Evolutionary conservation across 2,113 vertebrate genomes (phyloP).

Genomic region (Zapus hudsonius): DNA sequence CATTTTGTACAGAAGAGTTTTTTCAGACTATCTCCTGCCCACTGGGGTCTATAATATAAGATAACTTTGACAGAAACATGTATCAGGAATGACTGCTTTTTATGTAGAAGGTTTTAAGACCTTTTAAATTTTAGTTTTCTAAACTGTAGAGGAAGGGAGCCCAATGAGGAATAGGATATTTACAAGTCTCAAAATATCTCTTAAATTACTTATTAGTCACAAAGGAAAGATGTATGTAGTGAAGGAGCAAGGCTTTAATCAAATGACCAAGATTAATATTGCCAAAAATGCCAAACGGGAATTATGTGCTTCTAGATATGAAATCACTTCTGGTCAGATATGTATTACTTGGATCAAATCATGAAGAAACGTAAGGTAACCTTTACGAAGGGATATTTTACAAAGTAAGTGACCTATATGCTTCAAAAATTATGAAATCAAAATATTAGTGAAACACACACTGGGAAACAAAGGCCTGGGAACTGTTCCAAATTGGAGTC

Average conservation of each 20-base stretch:
- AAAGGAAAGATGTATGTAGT: constrained; percentile 42
- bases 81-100: constrained; percentile 6
- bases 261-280: constrained; percentile 39
- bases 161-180: constrained; percentile 54
- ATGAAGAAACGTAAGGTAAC: constrained; percentile 39
- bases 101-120: constrained; percentile 18
- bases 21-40: neutral
- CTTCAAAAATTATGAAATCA: constrained; percentile 44
- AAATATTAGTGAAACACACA: constrained; percentile 40
- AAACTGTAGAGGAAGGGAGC: constrained; percentile 37
- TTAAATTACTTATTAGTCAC: constrained; percentile 51
- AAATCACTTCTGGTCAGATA: neutral
- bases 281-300: neutral
- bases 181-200: neutral
- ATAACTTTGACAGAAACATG: neutral
- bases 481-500: constrained; percentile 29
- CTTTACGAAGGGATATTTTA: neutral
- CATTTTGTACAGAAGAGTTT: constrained; percentile 38
- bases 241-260: constrained; percentile 36
- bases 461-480: neutral
- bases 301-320: neutral
- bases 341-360: neutral
- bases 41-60: constrained; percentile 27
- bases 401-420: neutral
- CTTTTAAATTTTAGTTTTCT: constrained; percentile 31